Conservation (phyloP, 2,888 invertebrate genomes). For the Cloeon dipterum region DNA sequence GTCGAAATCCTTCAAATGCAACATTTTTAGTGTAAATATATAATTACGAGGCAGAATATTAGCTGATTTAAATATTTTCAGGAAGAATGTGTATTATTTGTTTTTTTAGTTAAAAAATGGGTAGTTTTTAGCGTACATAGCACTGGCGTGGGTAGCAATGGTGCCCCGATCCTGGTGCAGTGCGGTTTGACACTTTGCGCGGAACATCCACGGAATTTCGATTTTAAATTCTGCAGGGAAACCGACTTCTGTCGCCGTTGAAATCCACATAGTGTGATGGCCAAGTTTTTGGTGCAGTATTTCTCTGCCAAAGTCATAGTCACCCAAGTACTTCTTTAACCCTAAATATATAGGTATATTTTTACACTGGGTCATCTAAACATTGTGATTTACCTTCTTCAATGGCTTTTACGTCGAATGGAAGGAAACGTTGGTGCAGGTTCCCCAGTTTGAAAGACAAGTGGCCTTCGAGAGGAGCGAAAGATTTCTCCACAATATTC, state of each 20-base stretch:
- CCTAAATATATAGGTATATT: neutral
- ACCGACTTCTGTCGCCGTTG: slow-evolving; percentile 7
- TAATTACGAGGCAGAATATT: neutral
- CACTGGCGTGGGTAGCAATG: neutral
- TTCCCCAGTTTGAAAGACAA: slow-evolving; percentile 3
- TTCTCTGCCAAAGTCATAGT: slow-evolving; percentile 4
- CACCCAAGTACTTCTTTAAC: slow-evolving; percentile 2
- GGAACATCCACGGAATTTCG: slow-evolving; percentile 6
- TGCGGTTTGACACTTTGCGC: slow-evolving; percentile 2
- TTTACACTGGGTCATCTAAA: too few relatives aligned
- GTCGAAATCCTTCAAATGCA: slow-evolving; percentile 6
- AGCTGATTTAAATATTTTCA: too few relatives aligned
- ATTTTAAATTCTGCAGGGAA: slow-evolving; percentile 6
- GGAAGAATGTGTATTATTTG: too few relatives aligned
- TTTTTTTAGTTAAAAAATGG: too few relatives aligned
- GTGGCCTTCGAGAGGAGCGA: slow-evolving; percentile 7
- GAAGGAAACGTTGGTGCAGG: slow-evolving; percentile 5
- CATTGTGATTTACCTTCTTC: too few relatives aligned
- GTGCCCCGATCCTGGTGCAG: neutral
- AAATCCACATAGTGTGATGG: neutral
- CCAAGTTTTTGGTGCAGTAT: slow-evolving; percentile 7
- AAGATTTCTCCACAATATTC: slow-evolving; percentile 4
- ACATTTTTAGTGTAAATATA: too few relatives aligned
- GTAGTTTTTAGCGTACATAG: too few relatives aligned
- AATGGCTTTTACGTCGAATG: slow-evolving; percentile 6